Evolutionary conservation across 2,888 invertebrate genomes (phyloP), one percentile per base, ranked within the genome.

Genomic region (Megamerina dolium): DNA sequence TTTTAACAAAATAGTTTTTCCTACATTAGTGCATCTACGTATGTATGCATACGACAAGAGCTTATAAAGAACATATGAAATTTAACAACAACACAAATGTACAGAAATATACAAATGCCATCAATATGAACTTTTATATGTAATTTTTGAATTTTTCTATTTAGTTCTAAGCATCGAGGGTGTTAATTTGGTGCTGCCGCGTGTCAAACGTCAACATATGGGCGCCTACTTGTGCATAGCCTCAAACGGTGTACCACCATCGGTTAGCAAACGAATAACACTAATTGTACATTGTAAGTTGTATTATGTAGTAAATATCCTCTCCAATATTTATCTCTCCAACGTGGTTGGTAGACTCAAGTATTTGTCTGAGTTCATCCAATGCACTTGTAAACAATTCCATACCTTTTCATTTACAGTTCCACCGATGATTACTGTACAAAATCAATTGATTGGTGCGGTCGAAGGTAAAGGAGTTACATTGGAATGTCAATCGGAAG

Each of bases 241-340:
- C 2, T 83, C 85, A 29, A 88, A 88, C 61, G 87, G 87, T 8
- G 82, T 87, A 13, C 91, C 90, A 10, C 91, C 91, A 1, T 85
- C 88, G 23, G 87, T 90, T 55, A 89, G 89, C 78, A 90, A 90
- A 70, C 74, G 90, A 61, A 89, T 91, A 59, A 85, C 85, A 75
- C 79, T 91, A 39, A 85, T 85, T 41, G 85, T 87, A 14, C 85
- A 87, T 67, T 88, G 87, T 87, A 70, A 80, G 82, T 78, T 8
- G 10, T 8, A 23, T 8, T 8, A 23, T 8, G 10, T 23, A 23
- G 23, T 23, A 8, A 23, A 23, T 23, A 23, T 8, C 23, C 58
- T 20, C 29, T 12, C 5, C 6, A 26, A 3, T 13, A 16, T 9
- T 13, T n/a, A 21, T 12, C 19, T 12, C 18, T 18, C n/a, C n/a